phyloP scores from a whole-genome alignment of 92 coral and sea anemone species.

The Chrysogorgia sp. region DNA sequence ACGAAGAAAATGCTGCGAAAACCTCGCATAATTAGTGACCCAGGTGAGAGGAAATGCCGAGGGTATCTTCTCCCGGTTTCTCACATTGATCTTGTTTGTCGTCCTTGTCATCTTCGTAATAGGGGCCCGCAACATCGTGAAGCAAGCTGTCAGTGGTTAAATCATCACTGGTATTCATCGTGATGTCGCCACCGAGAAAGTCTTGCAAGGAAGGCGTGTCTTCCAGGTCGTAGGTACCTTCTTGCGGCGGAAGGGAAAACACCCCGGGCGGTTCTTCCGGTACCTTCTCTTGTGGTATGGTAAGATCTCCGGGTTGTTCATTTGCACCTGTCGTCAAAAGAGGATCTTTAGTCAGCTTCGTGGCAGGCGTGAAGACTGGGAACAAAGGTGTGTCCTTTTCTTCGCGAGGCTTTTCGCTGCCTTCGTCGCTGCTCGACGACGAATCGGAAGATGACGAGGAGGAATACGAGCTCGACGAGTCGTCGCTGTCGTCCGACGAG shows the following conservation, averaged over 20 bases:
- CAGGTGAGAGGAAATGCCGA: neutral
- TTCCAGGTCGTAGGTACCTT: slow-evolving; percentile 17
- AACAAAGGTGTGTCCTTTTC: slow-evolving; percentile 10
- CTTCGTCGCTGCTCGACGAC: slow-evolving; percentile 61
- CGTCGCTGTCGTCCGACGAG: slow-evolving; percentile 72
- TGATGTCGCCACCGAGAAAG: slow-evolving; percentile 40
- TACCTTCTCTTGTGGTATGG: slow-evolving; percentile 11
- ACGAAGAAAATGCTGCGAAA: too few species aligned
- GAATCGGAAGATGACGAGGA: slow-evolving; percentile 79
- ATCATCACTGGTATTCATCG: slow-evolving; percentile 26
- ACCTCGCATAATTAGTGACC: neutral
- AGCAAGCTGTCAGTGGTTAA: slow-evolving; percentile 19
- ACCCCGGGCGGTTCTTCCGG: slow-evolving; percentile 34
- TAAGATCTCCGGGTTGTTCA: slow-evolving; percentile 36
- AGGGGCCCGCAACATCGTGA: slow-evolving; percentile 3
- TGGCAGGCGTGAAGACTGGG: neutral
- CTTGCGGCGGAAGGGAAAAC: slow-evolving; percentile 25
- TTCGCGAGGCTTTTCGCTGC: neutral
- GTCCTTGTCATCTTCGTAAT: slow-evolving; percentile 6
- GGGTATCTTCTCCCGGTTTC: neutral
- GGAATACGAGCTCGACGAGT: slow-evolving; percentile 76
- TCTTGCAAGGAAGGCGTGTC: slow-evolving; percentile 42
- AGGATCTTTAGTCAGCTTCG: slow-evolving; percentile 33
- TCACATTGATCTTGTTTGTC: slow-evolving; percentile 9
- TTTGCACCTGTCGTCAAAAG: slow-evolving; percentile 36